Base-by-base conservation (phyloP, 1,140 invertebrate genomes). In the Stegodyphus dumicola region DNA sequence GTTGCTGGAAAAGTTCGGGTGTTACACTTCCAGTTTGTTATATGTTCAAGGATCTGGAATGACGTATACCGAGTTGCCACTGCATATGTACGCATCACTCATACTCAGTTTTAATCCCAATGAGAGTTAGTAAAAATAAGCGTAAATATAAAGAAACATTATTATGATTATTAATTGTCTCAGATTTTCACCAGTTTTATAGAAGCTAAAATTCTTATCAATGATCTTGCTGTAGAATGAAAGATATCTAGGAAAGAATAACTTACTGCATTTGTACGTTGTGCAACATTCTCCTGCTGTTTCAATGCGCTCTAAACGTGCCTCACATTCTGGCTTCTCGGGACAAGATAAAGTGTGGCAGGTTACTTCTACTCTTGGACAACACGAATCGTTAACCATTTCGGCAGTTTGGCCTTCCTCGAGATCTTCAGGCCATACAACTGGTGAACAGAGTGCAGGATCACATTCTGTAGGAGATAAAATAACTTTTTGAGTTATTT, bases 271-370 rank as follows among this genome's bases (percentile, higher is more conserved):
- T 4, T 91, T 90, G 84, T 93, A 93, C 7, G 90, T 89, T 0
- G 93, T 92, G 88, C 95, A 96, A 88, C 95, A 96, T 80, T 91
- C 90, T 0, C 91, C 92, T 49, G 89, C 84, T 1, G 88, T 76
- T 33, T 90, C 89, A 18, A 91, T 89, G 2, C 93, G 81, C 6
- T 91, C 90, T 78, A 94, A 92, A 89, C 92, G 93, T 75, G 93
- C 88, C 1, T 91, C 91, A 88, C 95, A 96, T 11, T 88, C 88
- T 11, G 88, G 87, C 5, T 92, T 90, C 5, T 90, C 56, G 6
- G 93, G 94, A 89, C 95, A 95, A 1, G 89, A 91, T 51, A 93
- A 91, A 7, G 90, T 90, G 48, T 92, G 91, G 86, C 95, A 96
- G 2, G 93, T 88, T 53, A 92, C 90, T 56, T 92, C 89, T 4